Conservation (phyloP, 2,888 invertebrate genomes). For the Synergus itoensis region DNA sequence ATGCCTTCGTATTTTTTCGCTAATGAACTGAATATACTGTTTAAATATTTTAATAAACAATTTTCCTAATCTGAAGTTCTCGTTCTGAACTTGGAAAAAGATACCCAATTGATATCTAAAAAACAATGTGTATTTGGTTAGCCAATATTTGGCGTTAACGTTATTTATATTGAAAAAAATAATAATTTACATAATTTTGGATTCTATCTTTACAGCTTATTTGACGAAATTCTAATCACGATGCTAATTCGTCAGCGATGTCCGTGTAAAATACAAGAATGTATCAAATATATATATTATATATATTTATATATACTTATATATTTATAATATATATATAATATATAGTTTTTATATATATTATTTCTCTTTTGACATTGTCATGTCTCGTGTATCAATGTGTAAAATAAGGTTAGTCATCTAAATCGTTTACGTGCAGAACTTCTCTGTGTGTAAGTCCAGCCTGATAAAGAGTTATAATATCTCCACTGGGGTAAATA, state of each 20-base stretch:
- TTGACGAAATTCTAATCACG: conserved; percentile 5
- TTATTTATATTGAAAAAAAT: background rate
- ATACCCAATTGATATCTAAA: background rate
- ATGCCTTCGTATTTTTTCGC: background rate
- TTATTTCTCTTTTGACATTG: conserved; percentile 61
- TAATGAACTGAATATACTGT: background rate
- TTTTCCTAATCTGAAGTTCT: background rate
- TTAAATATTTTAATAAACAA: background rate
- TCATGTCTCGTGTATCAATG: conserved; percentile 51
- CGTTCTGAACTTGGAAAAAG: background rate
- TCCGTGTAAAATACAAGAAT: conserved; percentile 69
- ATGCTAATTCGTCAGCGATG: conserved; percentile 32
- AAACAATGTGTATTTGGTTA: background rate
- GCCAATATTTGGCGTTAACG: conserved; percentile 4
- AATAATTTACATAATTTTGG: conserved; percentile 3
- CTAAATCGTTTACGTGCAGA: conserved; percentile 95
- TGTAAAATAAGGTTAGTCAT: conserved; percentile 80
- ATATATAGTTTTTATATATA: conserved; percentile 58
- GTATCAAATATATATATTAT: conserved; percentile 64
- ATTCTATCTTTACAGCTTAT: conserved; percentile 18
- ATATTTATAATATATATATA: conserved; percentile 40
- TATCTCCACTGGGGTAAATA: conserved; percentile 80
- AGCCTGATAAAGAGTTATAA: conserved; percentile 85
- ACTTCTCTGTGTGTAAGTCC: conserved; percentile 95
- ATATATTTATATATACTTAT: conserved; percentile 31